Evolutionary conservation across 2,113 vertebrate species (phyloP), one percentile per base, ranked within the genome.

Genomic region (Hassar affinis): DNA sequence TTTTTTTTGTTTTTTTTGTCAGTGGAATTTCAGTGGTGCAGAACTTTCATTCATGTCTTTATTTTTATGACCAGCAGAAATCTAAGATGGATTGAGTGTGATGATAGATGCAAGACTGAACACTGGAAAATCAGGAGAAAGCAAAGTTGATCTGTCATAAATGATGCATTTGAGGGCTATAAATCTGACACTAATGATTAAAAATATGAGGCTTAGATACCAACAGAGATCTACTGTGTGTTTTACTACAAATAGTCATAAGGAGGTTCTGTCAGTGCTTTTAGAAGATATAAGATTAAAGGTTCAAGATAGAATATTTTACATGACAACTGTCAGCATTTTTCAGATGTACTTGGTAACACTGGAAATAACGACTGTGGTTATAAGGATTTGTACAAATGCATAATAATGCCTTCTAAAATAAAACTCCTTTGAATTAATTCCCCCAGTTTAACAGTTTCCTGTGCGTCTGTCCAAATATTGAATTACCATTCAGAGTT

Each of bases 401-500:
- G 54, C 42, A 25, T 68, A 81, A 80, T 86, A 88, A 81, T 74
- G 47, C 82, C 77, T 89, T 86, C 79, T 87, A 83, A 86, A 85
- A 87, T 78, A 47, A n/a, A 66, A 84, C 85, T 83, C 72, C 74
- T 71, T 22, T 66, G 54, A 68, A 87, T 27, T 56, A 27, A 76
- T 64, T 45, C 66, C 61, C 82, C 75, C 68, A 76, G 72, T 81
- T 87, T 77, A 51, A 87, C 47, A 61, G 69, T 82, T 87, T 89
- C 85, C 76, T 75, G 20, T 20, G 42, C 27, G 42, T 12, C 69
- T 86, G 49, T 82, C 74, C 81, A 86, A 87, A 91, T 90, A 86
- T 89, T 91, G 88, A 91, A 87, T 89, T 87, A 88, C 82, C 86
- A 80, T 86, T 83, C 84, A 52, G 75, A 45, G 64, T 84, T 80